Conservation (phyloP, 2,113 vertebrate species). For the Phocoena phocoena region DNA sequence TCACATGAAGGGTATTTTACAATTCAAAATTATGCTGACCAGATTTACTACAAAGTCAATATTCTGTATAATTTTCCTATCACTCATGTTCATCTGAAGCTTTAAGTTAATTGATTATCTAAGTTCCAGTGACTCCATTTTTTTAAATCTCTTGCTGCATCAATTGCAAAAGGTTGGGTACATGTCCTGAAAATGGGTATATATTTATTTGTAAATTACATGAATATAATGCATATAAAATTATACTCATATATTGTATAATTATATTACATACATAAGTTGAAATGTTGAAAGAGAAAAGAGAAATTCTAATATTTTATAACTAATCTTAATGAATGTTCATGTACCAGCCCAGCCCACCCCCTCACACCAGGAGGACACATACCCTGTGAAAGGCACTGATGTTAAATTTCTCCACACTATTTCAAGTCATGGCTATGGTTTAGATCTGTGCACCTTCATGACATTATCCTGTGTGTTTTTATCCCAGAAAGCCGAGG, state of each 20-base stretch:
- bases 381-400: not conserved
- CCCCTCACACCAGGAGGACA: not conserved
- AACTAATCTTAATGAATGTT: not conserved
- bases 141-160: not conserved
- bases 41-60: not conserved
- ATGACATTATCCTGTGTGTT: not conserved
- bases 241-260: not conserved
- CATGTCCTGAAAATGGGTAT: not conserved
- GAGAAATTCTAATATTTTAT: not conserved
- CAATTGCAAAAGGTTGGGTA: not conserved
- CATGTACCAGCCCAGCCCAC: not conserved
- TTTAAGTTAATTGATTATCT: not conserved
- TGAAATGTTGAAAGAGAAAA: not conserved
- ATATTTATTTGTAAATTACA: not conserved
- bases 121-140: not conserved
- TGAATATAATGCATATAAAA: not conserved
- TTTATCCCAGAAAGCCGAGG: not conserved
- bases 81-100: not conserved
- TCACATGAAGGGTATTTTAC: not conserved
- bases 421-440: not conserved
- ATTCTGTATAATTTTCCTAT: not conserved
- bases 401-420: not conserved
- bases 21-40: not conserved
- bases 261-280: not conserved
- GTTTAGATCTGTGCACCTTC: not conserved